A percentile compares a stretch with the other conserved stretches of the same genome.
These are phyloP conservation scores for Sphaerophoria taeniata DNA, from an alignment of 2,888 invertebrate species.

Conservation along the genomic window DNA sequence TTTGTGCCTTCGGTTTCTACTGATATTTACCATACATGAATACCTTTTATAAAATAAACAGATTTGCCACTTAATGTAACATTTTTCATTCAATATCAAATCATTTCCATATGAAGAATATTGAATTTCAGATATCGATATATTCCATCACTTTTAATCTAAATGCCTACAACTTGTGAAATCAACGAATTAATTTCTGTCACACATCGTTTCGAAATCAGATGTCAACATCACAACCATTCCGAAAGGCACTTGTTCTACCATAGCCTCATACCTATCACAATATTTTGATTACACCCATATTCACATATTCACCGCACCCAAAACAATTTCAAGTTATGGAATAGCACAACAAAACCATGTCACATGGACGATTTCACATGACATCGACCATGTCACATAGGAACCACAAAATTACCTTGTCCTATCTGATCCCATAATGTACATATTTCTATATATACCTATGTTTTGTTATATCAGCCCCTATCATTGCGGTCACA, in stretches of 20 bases:
- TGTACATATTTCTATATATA: background rate
- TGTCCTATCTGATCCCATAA: background rate
- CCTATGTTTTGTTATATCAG: too few relatives aligned
- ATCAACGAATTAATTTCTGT: slow-evolving; percentile 48
- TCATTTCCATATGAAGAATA: too few relatives aligned
- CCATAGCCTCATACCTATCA: slow-evolving; percentile 50
- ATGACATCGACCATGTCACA: slow-evolving; percentile 50
- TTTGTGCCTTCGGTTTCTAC: too few relatives aligned
- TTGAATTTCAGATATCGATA: background rate
- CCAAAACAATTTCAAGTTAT: slow-evolving; percentile 13
- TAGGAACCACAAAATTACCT: background rate
- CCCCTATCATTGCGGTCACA: slow-evolving; percentile 49
- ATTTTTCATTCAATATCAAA: too few relatives aligned
- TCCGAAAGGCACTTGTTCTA: slow-evolving; percentile 37
- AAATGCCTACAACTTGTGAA: slow-evolving; percentile 8
- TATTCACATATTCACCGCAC: background rate
- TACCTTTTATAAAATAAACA: too few relatives aligned
- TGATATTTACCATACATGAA: too few relatives aligned
- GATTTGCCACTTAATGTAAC: too few relatives aligned
- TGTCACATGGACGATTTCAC: slow-evolving; percentile 58
- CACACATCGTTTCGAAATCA: too few relatives aligned
- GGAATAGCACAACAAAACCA: slow-evolving; percentile 40
- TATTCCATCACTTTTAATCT: background rate
- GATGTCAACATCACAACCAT: slow-evolving; percentile 36
- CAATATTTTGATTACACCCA: slow-evolving; percentile 49